Percentiles rank a stretch among this genome's conserved stretches.
Evolutionary conservation across 2,113 vertebrate species (phyloP).

Genomic region (Brienomyrus brachyistius): DNA sequence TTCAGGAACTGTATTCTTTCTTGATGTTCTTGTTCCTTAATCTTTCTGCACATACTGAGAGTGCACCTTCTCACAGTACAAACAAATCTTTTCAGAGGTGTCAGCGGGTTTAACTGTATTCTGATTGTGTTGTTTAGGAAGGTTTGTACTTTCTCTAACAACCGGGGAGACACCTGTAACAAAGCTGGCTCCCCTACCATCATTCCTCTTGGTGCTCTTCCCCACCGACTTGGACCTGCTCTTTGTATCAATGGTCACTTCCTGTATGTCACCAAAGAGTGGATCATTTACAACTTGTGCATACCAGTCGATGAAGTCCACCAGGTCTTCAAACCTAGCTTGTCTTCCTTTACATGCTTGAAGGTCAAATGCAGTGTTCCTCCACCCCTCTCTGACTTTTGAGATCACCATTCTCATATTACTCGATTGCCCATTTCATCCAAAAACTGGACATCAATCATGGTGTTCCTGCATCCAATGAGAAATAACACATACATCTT

Average conservation of each 20-base stretch:
- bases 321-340: conserved; percentile 16
- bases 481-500: neutral
- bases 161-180: too few species aligned
- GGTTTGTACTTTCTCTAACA: too few species aligned
- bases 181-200: too few species aligned
- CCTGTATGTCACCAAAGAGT: conserved; percentile 13
- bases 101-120: too few species aligned
- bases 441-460: too few species aligned
- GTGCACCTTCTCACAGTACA: neutral
- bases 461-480: neutral
- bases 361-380: neutral
- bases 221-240: too few species aligned
- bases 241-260: neutral
- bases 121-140: too few species aligned
- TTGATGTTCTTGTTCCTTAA: neutral
- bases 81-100: too few species aligned
- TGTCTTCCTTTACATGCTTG: neutral
- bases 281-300: neutral
- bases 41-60: neutral
- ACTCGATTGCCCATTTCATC: too few species aligned
- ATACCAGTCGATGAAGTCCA: neutral
- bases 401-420: too few species aligned
- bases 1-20: neutral
- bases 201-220: too few species aligned
- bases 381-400: too few species aligned